Base-by-base conservation (phyloP, 2,797 vertebrate species). In the Enoplosus armatus region DNA sequence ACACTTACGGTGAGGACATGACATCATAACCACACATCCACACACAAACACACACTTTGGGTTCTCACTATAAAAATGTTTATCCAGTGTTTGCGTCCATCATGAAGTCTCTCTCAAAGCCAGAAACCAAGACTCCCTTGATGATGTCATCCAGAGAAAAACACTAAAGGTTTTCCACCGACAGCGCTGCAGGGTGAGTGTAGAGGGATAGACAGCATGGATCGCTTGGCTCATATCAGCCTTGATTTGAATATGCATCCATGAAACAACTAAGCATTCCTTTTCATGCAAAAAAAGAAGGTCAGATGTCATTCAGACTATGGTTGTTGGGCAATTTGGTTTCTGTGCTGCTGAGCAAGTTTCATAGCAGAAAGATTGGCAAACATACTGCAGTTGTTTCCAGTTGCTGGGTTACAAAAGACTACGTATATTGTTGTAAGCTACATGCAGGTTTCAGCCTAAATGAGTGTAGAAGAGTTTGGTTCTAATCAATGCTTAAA, bases 61-160 rank as follows among this genome's bases (percentile, higher is more conserved):
- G 51, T 79, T 75, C 68, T 58, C 69, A 76, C 72, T 85, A 78
- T 73, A 79, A 80, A 89, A 89, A 88, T 84, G 79, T 87, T 85
- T 90, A 84, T 85, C 79, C 72, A 82, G 77, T 86, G 68, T 86
- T 89, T 87, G 80, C 60, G 63, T 83, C 73, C 75, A 68, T 82
- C 58, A 54, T 75, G 62, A 83, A 65, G 69, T 86, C 55, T 72
- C 58, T 72, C 53, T 83, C n/a, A 48, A 62, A 82, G 74, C 76
- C 77, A 89, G 66, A 79, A 86, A 85, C 58, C 76, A 63, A 79
- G 14, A 62, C 53, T 59, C 35, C 59, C 27, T 66, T 10, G 33
- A 81, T 90, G 82, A 88, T 75, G 76, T 86, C 85, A 86, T 76
- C 33, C n/a, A 14, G 24, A 68, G n/a, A 54, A 76, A 79, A 74